These are phyloP conservation scores for Labeo rohita DNA, from an alignment of 2,113 vertebrate genomes.

Conservation along the genomic window DNA sequence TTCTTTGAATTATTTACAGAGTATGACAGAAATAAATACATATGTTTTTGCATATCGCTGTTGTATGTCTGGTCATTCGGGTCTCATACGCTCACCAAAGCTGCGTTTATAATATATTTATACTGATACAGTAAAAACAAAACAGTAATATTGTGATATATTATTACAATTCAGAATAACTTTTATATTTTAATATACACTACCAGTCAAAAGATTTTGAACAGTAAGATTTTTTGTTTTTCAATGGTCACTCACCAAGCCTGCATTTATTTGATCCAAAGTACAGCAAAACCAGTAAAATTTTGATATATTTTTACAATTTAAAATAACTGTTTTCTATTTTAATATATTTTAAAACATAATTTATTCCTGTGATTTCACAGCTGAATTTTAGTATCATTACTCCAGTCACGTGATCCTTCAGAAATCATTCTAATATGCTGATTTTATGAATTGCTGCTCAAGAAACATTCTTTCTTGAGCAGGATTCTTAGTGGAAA, in stretches of 20 bases:
- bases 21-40: constrained; percentile 57
- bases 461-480: background rate
- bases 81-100: background rate
- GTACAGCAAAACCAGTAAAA: too few species aligned
- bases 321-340: background rate
- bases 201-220: too few species aligned
- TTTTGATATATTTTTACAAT: too few species aligned
- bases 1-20: constrained; percentile 53
- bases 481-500: background rate
- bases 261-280: too few species aligned
- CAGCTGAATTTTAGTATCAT: background rate
- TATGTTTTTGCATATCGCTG: constrained; percentile 53
- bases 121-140: background rate
- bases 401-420: background rate
- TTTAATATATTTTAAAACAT: background rate
- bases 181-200: background rate
- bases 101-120: background rate
- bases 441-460: background rate
- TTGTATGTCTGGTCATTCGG: constrained; percentile 5
- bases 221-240: too few species aligned
- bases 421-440: background rate
- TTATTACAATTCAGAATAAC: background rate
- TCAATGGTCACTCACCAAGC: too few species aligned
- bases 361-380: background rate
- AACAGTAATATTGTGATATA: background rate